These are phyloP conservation scores for Neosilurus hyrtlii DNA, from an alignment of 2,797 vertebrate species.

Conservation along the genomic window DNA sequence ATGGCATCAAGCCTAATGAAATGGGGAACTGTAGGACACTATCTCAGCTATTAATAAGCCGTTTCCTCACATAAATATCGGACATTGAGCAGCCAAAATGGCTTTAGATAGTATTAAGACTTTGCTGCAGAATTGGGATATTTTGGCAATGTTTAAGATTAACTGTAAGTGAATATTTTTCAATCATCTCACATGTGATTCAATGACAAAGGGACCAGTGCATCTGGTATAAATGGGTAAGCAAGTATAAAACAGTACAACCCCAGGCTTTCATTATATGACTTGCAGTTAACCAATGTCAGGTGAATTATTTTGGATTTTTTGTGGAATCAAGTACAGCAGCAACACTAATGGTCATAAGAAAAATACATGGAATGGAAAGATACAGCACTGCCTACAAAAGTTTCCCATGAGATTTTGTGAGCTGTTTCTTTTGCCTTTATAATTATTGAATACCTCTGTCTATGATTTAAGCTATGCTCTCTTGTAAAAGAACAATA, in stretches of 20 bases:
- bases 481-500: too few relatives aligned
- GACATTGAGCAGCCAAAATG: not conserved
- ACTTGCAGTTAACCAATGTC: not conserved
- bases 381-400: too few relatives aligned
- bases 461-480: too few relatives aligned
- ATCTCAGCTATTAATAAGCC: constrained; percentile 23
- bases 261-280: not conserved
- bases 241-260: not conserved
- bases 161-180: not conserved
- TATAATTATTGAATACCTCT: too few relatives aligned
- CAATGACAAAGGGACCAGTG: not conserved
- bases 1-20: constrained; percentile 27
- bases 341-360: not conserved
- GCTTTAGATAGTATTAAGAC: not conserved
- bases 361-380: not conserved
- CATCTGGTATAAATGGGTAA: not conserved
- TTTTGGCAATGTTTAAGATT: not conserved
- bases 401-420: too few relatives aligned
- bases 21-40: constrained; percentile 34
- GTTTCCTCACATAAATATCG: not conserved
- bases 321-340: not conserved
- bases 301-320: not conserved
- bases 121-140: not conserved
- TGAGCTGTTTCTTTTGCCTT: too few relatives aligned
- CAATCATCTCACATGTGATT: not conserved